These are phyloP conservation scores for Pangasius macronema DNA, from an alignment of 2,797 vertebrate species.

Conservation along the genomic window DNA sequence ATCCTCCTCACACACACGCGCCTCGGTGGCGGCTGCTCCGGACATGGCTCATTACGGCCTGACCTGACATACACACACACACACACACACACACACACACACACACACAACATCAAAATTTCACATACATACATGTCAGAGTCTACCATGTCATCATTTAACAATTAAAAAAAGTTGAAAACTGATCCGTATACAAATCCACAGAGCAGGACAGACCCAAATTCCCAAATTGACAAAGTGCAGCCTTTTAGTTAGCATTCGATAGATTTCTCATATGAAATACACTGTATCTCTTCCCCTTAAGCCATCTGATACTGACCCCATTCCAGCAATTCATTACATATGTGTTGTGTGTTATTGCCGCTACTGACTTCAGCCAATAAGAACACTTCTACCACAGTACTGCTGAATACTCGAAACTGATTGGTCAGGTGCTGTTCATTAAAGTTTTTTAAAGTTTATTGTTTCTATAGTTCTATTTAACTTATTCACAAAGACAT, in stretches of 20 bases:
- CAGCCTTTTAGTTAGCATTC: background rate
- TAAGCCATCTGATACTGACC: background rate
- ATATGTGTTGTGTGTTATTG: background rate
- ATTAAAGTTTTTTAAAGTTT: background rate
- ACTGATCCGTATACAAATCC: background rate
- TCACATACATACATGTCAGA: background rate
- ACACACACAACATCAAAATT: background rate
- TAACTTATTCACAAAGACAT: background rate
- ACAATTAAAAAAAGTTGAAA: background rate
- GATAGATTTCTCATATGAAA: background rate
- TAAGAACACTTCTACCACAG: background rate
- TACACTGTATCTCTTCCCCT: background rate
- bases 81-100: constrained; percentile 16
- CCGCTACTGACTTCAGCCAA: background rate
- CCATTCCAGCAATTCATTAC: background rate
- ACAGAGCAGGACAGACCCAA: background rate
- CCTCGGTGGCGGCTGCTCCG: constrained; percentile 79
- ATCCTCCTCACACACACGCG: constrained; percentile 85
- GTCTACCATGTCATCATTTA: background rate
- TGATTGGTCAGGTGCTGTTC: background rate
- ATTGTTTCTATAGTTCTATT: background rate
- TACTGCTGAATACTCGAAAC: background rate
- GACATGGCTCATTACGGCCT: constrained; percentile 53
- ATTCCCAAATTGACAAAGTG: background rate
- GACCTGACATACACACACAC: constrained; percentile 48